Evolutionary conservation across 2,888 invertebrate genomes (phyloP), one percentile per base, ranked within the genome.

Genomic region (Barypeithes pellucidus): DNA sequence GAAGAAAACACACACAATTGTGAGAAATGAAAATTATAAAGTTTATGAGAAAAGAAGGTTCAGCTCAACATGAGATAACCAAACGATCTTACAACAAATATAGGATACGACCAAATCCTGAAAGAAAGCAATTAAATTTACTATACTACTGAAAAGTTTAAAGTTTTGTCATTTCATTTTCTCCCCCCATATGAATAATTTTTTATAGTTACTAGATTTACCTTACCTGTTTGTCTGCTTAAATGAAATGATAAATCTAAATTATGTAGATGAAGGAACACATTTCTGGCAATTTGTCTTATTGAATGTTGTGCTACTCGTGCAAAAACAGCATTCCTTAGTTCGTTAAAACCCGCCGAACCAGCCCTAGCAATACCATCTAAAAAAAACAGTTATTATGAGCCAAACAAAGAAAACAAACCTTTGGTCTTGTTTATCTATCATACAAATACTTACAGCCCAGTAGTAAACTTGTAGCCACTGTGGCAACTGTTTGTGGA

Each of bases 261-360:
- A 82, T 93, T 94, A 86, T 99, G 99, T 67, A 99, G 89, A 87
- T 99, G 99, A 24, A 93, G 87, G 86, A 99, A 99, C 36, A 99
- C 98, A 85, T 97, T 97, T 84, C 92, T 93, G 0, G 99, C 97
- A 73, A 99, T 94, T 86, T 92, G 91, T 61, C 99, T 89, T 78
- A 99, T 98, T 16, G 99, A 99, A 86, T 96, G 94, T 84, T 99
- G 99, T 0, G 99, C 98, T 5, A 99, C 99, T 84, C 92, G 94
- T 1, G 98, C 98, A 88, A 99, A 99, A 54, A 99, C 97, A 0
- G 99, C 99, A 88, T 99, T 99, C 39, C 99, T 88, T 16, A 99
- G 86, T 88, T 99, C 99, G 87, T 98, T 99, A 86, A 99, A 96
- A 20, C 94, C 94, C 0, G 97, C 93, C 1, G 98, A 93, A 59